Percentiles rank a stretch among this genome's conserved stretches.
phyloP scores from a whole-genome alignment of 2,113 vertebrate species.

The Alosa alosa region DNA sequence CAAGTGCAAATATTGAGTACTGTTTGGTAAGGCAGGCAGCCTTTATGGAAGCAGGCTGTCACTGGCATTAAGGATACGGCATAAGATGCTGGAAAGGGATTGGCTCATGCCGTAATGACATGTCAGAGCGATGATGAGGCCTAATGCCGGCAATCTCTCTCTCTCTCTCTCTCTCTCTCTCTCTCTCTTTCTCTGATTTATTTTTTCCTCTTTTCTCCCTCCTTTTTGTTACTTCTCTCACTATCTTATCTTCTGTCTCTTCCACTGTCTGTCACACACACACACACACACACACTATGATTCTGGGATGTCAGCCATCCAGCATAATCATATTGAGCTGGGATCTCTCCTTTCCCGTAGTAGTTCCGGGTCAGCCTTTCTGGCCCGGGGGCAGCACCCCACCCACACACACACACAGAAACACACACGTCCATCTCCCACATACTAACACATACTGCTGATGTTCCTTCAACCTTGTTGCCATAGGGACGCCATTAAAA shows the following conservation, averaged over 20 bases:
- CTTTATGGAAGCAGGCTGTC: not conserved
- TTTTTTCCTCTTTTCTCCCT: not conserved
- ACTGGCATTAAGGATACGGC: not conserved
- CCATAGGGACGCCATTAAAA: not conserved
- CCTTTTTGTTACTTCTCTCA: not conserved
- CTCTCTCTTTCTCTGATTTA: not conserved
- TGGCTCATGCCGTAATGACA: not conserved
- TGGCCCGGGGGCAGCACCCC: not conserved
- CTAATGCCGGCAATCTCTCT: slow-evolving; percentile 2
- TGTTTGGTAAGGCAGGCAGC: not conserved
- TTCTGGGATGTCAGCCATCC: not conserved
- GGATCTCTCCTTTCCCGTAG: slow-evolving; percentile 27
- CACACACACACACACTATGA: not conserved
- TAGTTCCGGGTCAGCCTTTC: not conserved
- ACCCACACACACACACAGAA: not conserved
- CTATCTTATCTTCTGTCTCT: not conserved
- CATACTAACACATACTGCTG: not conserved
- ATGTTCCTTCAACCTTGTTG: not conserved
- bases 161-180: not conserved
- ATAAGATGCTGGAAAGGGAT: not conserved
- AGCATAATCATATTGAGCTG: slow-evolving; percentile 23
- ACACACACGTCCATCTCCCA: not conserved
- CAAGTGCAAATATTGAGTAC: not conserved
- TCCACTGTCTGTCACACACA: not conserved
- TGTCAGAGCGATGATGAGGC: not conserved